phyloP scores from a whole-genome alignment of 1,140 invertebrate species.

The Metaphire vulgaris region DNA sequence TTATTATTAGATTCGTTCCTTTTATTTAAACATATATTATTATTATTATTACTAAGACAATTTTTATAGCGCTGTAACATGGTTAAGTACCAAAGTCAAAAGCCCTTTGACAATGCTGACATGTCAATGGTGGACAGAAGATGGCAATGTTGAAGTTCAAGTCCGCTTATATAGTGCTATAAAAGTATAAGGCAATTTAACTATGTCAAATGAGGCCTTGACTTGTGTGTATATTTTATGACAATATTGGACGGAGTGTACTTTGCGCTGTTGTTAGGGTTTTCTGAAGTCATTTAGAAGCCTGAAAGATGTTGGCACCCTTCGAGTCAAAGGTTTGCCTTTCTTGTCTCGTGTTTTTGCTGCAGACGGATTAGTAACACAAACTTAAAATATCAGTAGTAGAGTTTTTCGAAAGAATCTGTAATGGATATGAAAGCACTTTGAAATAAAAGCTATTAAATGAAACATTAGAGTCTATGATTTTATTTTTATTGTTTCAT shows the following conservation, averaged over 20 bases:
- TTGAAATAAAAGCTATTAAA: neutral
- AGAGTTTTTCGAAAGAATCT: neutral
- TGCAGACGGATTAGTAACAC: no score
- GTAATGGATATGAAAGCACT: neutral
- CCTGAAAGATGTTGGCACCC: constrained; percentile 50
- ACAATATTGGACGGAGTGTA: neutral
- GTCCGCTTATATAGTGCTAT: no score
- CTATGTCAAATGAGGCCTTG: neutral
- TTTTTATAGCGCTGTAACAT: no score
- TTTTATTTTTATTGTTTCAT: no score
- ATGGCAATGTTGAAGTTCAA: no score
- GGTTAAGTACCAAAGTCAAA: neutral
- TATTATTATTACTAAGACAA: no score
- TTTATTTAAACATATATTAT: no score
- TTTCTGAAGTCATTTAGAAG: constrained; percentile 46
- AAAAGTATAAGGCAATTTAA: no score
- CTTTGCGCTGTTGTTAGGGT: constrained; percentile 38
- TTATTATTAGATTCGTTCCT: no score
- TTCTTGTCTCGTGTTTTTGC: neutral
- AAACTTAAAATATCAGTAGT: no score
- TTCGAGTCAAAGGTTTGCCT: constrained; percentile 51
- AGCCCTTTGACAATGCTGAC: neutral
- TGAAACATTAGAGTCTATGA: no score
- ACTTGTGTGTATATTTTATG: neutral
- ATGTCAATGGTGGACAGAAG: neutral